These are phyloP conservation scores for Probosciger aterrimus DNA, from an alignment of 2,113 vertebrate genomes.

Conservation along the genomic window DNA sequence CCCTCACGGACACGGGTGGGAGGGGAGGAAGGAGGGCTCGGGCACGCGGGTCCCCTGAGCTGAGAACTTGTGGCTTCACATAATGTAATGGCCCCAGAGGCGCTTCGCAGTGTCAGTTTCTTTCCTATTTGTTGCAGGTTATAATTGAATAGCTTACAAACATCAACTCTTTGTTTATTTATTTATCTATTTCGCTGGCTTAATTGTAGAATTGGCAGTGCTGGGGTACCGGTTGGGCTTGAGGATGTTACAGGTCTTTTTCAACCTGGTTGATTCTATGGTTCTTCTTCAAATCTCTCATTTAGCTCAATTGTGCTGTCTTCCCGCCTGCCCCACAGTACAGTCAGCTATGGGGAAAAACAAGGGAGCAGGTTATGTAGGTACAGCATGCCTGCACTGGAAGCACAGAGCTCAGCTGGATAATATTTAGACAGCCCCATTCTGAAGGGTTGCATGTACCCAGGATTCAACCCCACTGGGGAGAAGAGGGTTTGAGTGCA, in stretches of 20 bases:
- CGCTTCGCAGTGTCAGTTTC: neutral
- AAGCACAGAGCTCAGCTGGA: accelerated
- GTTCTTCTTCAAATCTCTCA: neutral
- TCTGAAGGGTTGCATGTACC: neutral
- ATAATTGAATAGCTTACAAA: neutral
- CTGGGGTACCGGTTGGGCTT: neutral
- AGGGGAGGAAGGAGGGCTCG: neutral
- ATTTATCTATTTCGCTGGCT: neutral
- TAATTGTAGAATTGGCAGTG: neutral
- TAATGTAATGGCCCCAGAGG: too few species aligned
- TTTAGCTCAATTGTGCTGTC: accelerated
- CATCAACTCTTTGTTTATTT: neutral
- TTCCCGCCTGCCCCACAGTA: neutral
- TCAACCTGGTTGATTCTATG: neutral
- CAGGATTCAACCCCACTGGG: accelerated
- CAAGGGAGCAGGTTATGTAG: accelerated
- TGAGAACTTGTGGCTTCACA: neutral
- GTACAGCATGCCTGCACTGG: neutral
- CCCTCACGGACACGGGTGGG: neutral
- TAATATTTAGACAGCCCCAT: accelerated
- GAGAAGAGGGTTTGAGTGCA: neutral
- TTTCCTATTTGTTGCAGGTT: neutral
- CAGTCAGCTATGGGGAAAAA: neutral
- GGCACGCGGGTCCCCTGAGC: neutral
- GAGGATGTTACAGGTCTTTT: neutral